These are phyloP conservation scores for Anisognathus igniventris DNA, from an alignment of 2,797 vertebrate species.

Conservation along the genomic window DNA sequence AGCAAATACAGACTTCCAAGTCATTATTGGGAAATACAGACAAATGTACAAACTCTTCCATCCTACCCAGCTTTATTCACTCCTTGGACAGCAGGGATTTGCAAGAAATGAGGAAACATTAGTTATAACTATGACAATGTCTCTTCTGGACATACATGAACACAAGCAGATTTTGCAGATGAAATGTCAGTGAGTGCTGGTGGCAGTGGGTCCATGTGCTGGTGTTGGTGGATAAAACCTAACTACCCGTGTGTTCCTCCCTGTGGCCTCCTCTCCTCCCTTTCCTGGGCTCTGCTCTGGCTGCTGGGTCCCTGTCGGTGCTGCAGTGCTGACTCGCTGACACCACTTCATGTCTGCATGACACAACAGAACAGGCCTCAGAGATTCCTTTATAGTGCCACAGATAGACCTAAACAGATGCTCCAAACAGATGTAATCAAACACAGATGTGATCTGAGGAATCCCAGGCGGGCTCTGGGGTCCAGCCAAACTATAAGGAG, in stretches of 20 bases:
- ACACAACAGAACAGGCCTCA: neutral
- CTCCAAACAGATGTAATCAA: constrained; percentile 30
- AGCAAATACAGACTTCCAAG: neutral
- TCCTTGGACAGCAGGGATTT: neutral
- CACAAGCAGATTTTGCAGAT: neutral
- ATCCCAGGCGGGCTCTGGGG: neutral
- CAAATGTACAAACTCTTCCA: neutral
- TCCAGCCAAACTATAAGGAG: neutral
- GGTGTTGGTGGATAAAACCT: neutral
- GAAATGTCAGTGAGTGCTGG: neutral
- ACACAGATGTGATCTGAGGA: constrained; percentile 33
- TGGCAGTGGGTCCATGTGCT: neutral
- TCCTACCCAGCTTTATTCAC: neutral
- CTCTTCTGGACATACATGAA: neutral
- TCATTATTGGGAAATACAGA: neutral
- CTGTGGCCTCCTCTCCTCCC: rapidly evolving
- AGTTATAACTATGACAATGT: rapidly evolving
- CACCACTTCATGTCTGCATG: neutral
- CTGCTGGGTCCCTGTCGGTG: neutral
- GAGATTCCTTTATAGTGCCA: constrained; percentile 15
- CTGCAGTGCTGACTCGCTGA: neutral
- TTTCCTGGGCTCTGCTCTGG: rapidly evolving
- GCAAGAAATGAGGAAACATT: neutral
- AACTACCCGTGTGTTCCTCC: rapidly evolving
- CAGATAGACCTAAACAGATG: constrained; percentile 41